These are phyloP conservation scores for Acropternis orthonyx DNA, from an alignment of 2,797 vertebrate genomes.

Conservation along the genomic window DNA sequence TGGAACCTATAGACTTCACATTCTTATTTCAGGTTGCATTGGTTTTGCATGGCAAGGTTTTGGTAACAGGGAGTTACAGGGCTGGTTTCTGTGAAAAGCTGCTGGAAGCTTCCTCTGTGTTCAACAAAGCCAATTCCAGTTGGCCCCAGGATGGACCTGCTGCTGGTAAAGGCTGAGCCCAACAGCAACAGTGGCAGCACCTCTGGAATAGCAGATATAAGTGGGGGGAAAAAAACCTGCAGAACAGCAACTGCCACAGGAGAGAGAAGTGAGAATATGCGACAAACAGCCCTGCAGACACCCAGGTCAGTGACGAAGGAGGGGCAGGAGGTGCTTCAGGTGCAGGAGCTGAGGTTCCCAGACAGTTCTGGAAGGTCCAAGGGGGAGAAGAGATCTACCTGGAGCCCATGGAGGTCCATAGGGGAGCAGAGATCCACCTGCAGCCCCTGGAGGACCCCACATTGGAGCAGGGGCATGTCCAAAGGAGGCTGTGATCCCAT, in stretches of 20 bases:
- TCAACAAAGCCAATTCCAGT: neutral
- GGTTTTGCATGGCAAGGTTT: neutral
- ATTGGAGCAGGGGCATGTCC: neutral
- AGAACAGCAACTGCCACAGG: neutral
- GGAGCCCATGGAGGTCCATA: neutral
- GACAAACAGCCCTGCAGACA: neutral
- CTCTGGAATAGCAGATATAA: neutral
- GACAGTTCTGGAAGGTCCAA: no score
- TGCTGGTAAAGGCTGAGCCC: accelerated
- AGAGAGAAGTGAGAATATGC: accelerated
- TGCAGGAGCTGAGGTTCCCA: neutral
- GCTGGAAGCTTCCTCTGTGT: no score
- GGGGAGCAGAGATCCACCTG: neutral
- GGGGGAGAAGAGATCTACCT: no score
- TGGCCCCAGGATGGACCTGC: neutral
- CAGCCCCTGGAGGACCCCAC: neutral
- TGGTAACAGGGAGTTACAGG: neutral
- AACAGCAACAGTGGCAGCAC: accelerated
- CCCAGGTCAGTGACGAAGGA: neutral
- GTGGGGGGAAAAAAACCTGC: neutral
- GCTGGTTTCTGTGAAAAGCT: neutral
- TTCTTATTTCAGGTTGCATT: neutral
- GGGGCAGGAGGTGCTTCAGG: neutral
- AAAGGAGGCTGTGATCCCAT: neutral
- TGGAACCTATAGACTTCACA: neutral